These are phyloP conservation scores for Gastrophryne carolinensis DNA, from an alignment of 2,797 vertebrate genomes.

Conservation along the genomic window DNA sequence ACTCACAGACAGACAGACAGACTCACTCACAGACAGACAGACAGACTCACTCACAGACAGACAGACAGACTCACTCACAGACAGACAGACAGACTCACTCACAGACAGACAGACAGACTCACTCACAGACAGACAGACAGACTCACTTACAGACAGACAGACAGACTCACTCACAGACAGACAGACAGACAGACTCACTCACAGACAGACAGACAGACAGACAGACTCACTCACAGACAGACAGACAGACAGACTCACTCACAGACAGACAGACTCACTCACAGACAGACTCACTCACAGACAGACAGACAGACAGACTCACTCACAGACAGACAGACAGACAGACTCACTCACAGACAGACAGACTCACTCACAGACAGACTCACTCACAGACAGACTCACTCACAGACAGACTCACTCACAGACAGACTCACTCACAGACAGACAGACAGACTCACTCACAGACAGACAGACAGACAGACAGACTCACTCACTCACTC, in stretches of 20 bases:
- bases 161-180: too few species aligned
- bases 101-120: too few species aligned
- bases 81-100: too few species aligned
- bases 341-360: too few species aligned
- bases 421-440: neutral
- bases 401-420: too few species aligned
- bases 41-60: neutral
- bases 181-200: too few species aligned
- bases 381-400: neutral
- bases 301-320: neutral
- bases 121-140: too few species aligned
- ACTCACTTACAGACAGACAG: too few species aligned
- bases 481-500: too few species aligned
- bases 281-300: too few species aligned
- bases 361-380: neutral
- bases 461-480: neutral
- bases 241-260: neutral
- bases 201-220: too few species aligned
- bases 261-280: neutral
- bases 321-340: neutral
- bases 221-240: neutral
- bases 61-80: too few species aligned
- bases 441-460: neutral
- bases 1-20: neutral
- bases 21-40: neutral